These are phyloP conservation scores for Drepana arcuata DNA, from an alignment of 1,140 invertebrate genomes.

Conservation along the genomic window DNA sequence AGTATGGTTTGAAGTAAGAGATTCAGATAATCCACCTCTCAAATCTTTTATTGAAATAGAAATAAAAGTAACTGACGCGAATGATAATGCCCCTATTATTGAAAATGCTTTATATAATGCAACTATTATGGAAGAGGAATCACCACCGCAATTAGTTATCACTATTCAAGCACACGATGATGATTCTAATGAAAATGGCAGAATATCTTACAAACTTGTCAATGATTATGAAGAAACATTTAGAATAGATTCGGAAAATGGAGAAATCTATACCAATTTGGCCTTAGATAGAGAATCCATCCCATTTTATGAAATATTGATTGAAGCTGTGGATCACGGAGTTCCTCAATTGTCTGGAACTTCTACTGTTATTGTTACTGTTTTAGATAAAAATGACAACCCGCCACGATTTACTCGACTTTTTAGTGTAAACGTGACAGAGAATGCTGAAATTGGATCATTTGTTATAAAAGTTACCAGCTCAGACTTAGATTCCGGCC, in stretches of 20 bases:
- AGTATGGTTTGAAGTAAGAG: constrained; percentile 93
- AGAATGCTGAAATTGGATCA: constrained; percentile 93
- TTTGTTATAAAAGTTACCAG: constrained; percentile 95
- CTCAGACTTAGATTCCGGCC: constrained; percentile 88
- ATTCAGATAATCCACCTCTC: constrained; percentile 86
- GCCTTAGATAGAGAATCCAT: constrained; percentile 92
- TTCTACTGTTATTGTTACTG: constrained; percentile 86
- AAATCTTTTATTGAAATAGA: constrained; percentile 82
- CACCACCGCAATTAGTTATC: constrained; percentile 82
- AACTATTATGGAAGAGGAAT: constrained; percentile 88
- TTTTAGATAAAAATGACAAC: constrained; percentile 96
- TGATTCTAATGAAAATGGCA: constrained; percentile 90
- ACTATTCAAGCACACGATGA: constrained; percentile 87
- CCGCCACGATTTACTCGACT: constrained; percentile 92
- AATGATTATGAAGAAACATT: constrained; percentile 86
- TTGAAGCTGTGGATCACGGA: constrained; percentile 92
- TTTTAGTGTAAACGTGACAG: constrained; percentile 95
- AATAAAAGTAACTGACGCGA: constrained; percentile 91
- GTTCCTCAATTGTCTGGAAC: constrained; percentile 86
- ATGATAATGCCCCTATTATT: constrained; percentile 92
- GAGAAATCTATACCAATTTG: constrained; percentile 88
- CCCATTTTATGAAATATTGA: constrained; percentile 85
- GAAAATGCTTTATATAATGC: constrained; percentile 86
- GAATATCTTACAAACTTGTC: constrained; percentile 84
- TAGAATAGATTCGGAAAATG: constrained; percentile 83